Percentiles rank a stretch among this genome's conserved stretches.
phyloP scores from a whole-genome alignment of 2,797 vertebrate species.

The Urosaurus nigricauda region DNA sequence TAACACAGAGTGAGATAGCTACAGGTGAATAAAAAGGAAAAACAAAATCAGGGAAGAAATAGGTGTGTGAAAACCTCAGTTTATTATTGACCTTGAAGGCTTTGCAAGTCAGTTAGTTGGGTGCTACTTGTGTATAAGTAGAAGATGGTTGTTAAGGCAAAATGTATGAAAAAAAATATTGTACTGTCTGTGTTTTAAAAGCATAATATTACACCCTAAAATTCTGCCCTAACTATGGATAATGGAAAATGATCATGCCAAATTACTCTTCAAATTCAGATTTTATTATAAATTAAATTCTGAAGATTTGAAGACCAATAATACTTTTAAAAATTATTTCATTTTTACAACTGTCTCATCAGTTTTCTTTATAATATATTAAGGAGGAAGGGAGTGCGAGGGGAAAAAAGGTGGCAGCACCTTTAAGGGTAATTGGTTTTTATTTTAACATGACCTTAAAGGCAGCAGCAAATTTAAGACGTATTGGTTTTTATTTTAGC shows the following conservation, averaged over 20 bases:
- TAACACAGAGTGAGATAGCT: conserved; percentile 27
- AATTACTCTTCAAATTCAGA: conserved; percentile 3
- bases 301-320: background rate
- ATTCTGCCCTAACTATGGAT: background rate
- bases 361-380: background rate
- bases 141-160: conserved; percentile 8
- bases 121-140: background rate
- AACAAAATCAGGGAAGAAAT: background rate
- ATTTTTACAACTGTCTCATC: background rate
- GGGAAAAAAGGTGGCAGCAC: too few relatives aligned
- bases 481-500: too few relatives aligned
- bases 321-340: background rate
- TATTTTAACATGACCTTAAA: too few relatives aligned
- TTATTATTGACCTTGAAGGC: conserved; percentile 4
- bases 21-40: conserved; percentile 25
- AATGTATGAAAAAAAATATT: background rate
- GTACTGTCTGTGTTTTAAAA: conserved; percentile 2
- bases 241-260: background rate
- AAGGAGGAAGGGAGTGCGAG: background rate
- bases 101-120: background rate
- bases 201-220: background rate
- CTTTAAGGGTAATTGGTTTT: too few relatives aligned
- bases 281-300: conserved; percentile 8
- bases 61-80: background rate
- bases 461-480: too few relatives aligned